These are phyloP conservation scores for Cynopterus brachyotis DNA, from an alignment of 2,113 vertebrate species.

Conservation along the genomic window DNA sequence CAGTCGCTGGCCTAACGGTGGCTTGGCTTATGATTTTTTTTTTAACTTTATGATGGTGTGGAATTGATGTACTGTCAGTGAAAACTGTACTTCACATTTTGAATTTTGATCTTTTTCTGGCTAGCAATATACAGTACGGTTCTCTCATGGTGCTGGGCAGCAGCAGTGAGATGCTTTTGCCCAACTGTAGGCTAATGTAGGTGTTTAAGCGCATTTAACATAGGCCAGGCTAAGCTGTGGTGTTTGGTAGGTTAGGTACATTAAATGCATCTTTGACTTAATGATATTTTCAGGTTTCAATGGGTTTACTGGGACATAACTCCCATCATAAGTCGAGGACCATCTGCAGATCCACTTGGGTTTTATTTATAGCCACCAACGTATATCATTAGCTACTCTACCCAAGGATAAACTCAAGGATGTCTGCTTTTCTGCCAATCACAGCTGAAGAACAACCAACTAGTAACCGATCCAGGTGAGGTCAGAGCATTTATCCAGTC, in stretches of 20 bases:
- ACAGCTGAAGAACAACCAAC: neutral
- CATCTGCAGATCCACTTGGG: neutral
- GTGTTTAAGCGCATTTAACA: neutral
- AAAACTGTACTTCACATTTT: too few relatives aligned
- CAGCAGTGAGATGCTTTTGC: neutral
- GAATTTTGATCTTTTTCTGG: neutral
- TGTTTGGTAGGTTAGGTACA: neutral
- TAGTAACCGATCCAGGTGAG: neutral
- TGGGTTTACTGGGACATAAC: neutral
- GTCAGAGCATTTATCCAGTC: neutral
- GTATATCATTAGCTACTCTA: neutral
- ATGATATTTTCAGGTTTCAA: neutral
- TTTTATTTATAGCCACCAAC: neutral
- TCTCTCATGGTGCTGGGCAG: neutral
- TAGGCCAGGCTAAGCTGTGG: neutral
- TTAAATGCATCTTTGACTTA: too few relatives aligned
- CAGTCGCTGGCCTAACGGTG: neutral
- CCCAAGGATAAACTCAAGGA: neutral
- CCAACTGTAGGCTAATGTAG: neutral
- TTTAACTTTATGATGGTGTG: too few relatives aligned
- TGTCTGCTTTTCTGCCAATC: neutral
- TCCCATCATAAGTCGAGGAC: neutral
- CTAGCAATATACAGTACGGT: too few relatives aligned
- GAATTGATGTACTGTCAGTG: neutral
- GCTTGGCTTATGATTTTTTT: too few relatives aligned